These are phyloP conservation scores for Lepilemur septentrionalis DNA, from an alignment of 2,797 vertebrate genomes.

Conservation along the genomic window DNA sequence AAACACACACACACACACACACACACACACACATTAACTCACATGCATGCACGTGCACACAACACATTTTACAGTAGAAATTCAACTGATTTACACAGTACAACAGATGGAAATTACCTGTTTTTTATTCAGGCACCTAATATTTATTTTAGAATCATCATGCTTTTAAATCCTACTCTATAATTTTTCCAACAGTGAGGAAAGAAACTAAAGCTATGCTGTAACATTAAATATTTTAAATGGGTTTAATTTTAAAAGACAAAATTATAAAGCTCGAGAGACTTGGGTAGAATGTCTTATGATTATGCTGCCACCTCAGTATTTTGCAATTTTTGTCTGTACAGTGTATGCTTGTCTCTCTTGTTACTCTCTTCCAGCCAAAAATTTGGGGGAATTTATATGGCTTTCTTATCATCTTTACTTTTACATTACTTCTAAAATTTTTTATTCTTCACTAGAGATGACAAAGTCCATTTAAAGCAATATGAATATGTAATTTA, in stretches of 20 bases:
- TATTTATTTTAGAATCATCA: conserved; percentile 54
- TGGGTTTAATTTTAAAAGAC: conserved; percentile 56
- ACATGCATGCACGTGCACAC: not conserved
- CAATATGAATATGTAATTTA: not conserved
- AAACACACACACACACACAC: not conserved
- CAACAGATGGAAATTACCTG: not conserved
- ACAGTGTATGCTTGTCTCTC: not conserved
- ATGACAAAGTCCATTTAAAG: not conserved
- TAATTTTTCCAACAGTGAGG: conserved; percentile 33
- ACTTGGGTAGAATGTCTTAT: conserved; percentile 47
- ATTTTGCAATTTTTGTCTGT: conserved; percentile 7
- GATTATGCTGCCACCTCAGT: not conserved
- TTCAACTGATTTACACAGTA: not conserved
- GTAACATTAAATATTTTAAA: conserved; percentile 52
- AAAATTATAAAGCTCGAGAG: conserved; percentile 57
- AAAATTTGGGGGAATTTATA: conserved; percentile 47
- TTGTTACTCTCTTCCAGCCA: conserved; percentile 24
- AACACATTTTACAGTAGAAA: conserved; percentile 53
- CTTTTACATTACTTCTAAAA: conserved; percentile 13
- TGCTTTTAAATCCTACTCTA: conserved; percentile 38
- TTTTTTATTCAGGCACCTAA: conserved; percentile 1
- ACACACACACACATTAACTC: not conserved
- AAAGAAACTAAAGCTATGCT: conserved; percentile 36
- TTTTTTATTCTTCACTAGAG: not conserved
- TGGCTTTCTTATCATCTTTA: conserved; percentile 38